These are phyloP conservation scores for Apogon talboti DNA, from an alignment of 2,797 vertebrate species.

Conservation along the genomic window DNA sequence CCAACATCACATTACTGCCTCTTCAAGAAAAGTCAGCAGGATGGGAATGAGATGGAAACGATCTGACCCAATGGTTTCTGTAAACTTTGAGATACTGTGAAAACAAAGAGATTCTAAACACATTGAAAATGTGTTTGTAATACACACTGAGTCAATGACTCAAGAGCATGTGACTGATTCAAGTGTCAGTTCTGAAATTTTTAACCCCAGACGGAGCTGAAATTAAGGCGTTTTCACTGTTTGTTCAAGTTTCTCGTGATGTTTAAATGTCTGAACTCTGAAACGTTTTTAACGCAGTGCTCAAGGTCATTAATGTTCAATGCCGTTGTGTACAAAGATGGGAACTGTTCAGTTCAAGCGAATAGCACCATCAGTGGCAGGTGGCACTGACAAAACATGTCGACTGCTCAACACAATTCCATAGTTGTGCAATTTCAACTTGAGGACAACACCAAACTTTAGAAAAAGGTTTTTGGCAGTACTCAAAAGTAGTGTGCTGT, in stretches of 20 bases:
- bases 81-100: slow-evolving; percentile 45
- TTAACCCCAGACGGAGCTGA: background rate
- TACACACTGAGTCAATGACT: slow-evolving; percentile 12
- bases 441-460: slow-evolving; percentile 4
- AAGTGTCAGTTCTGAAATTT: slow-evolving; percentile 20
- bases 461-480: slow-evolving; percentile 13
- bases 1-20: slow-evolving; percentile 26
- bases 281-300: slow-evolving; percentile 39
- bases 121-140: slow-evolving; percentile 21
- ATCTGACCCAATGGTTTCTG: slow-evolving; percentile 17
- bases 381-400: slow-evolving; percentile 17
- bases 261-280: slow-evolving; percentile 20
- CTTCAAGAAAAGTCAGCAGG: slow-evolving; percentile 8
- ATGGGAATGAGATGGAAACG: slow-evolving; percentile 26
- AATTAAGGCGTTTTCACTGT: slow-evolving; percentile 48
- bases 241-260: slow-evolving; percentile 54
- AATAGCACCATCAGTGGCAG: slow-evolving; percentile 58
- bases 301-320: slow-evolving; percentile 38
- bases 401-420: slow-evolving; percentile 40
- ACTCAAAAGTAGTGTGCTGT: slow-evolving; percentile 29
- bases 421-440: slow-evolving; percentile 56
- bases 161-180: slow-evolving; percentile 20
- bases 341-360: slow-evolving; percentile 24
- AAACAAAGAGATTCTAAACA: slow-evolving; percentile 19
- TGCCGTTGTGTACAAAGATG: slow-evolving; percentile 4